These are phyloP conservation scores for Malaclemys terrapin DNA, from an alignment of 2,113 vertebrate species.

Conservation along the genomic window DNA sequence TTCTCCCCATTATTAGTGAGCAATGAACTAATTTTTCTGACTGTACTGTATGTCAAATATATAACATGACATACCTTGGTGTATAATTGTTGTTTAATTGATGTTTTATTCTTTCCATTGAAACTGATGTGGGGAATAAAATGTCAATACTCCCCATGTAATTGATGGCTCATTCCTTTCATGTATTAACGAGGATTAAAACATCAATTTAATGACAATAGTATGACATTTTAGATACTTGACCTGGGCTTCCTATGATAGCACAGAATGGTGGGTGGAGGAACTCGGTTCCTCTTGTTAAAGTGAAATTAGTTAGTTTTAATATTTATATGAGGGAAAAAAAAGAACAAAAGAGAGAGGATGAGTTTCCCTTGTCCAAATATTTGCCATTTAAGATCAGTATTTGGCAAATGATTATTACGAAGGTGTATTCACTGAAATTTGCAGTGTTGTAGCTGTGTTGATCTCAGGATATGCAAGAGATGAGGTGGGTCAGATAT, in stretches of 20 bases:
- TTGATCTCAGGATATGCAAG: background rate
- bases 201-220: conserved; percentile 77
- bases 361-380: conserved; percentile 60
- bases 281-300: conserved; percentile 47
- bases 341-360: conserved; percentile 17
- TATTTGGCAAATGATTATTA: conserved; percentile 39
- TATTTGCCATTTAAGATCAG: conserved; percentile 53
- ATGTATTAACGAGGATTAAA: conserved; percentile 72
- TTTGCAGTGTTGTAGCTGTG: background rate
- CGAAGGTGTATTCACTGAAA: background rate
- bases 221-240: conserved; percentile 70
- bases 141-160: conserved; percentile 77
- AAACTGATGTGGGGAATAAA: conserved; percentile 74
- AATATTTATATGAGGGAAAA: conserved; percentile 57
- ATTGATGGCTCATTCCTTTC: conserved; percentile 79
- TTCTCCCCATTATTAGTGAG: conserved; percentile 44
- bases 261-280: conserved; percentile 46
- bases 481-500: background rate
- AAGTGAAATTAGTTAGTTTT: conserved; percentile 66
- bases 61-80: conserved; percentile 71
- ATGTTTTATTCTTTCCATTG: conserved; percentile 74
- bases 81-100: conserved; percentile 80
- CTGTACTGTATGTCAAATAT: conserved; percentile 69
- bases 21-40: conserved; percentile 45
- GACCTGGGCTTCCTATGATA: conserved; percentile 56